phyloP scores from a whole-genome alignment of 1,140 invertebrate genomes.

The Hylaeus volcanicus region DNA sequence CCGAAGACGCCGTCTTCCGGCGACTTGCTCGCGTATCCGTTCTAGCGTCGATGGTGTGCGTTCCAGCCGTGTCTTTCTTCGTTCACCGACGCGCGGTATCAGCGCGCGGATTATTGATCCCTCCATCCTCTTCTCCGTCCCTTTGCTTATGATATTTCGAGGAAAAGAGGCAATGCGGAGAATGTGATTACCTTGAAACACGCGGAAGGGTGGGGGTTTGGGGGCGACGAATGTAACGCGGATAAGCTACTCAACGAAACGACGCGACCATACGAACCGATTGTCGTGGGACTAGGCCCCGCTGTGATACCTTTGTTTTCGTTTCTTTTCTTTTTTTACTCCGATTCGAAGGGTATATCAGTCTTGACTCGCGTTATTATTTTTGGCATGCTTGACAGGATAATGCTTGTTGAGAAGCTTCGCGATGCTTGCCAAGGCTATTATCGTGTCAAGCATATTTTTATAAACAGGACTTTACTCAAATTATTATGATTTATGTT shows the following conservation, averaged over 20 bases:
- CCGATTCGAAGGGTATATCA: too few relatives aligned
- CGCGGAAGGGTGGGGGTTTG: not conserved
- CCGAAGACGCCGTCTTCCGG: not conserved
- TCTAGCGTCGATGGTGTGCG: slow-evolving; percentile 9
- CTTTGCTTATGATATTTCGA: slow-evolving; percentile 60
- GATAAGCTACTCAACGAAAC: not conserved
- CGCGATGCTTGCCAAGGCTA: too few relatives aligned
- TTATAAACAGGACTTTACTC: too few relatives aligned
- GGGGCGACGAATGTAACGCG: not conserved
- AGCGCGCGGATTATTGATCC: slow-evolving; percentile 78
- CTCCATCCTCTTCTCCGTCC: slow-evolving; percentile 59
- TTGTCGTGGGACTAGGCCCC: not conserved
- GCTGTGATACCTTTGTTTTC: not conserved
- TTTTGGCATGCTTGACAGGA: too few relatives aligned
- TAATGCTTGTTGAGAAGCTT: too few relatives aligned
- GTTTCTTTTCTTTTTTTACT: too few relatives aligned
- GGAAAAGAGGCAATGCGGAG: slow-evolving; percentile 34
- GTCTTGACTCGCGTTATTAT: too few relatives aligned
- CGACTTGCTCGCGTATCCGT: not conserved
- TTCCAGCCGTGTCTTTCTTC: slow-evolving; percentile 32
- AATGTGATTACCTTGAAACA: slow-evolving; percentile 6
- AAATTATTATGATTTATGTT: too few relatives aligned
- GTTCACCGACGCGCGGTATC: slow-evolving; percentile 68
- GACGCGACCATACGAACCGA: not conserved
- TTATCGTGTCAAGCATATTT: too few relatives aligned